Base-by-base conservation (phyloP, 2,797 vertebrate genomes). In the Peromyscus eremicus region DNA sequence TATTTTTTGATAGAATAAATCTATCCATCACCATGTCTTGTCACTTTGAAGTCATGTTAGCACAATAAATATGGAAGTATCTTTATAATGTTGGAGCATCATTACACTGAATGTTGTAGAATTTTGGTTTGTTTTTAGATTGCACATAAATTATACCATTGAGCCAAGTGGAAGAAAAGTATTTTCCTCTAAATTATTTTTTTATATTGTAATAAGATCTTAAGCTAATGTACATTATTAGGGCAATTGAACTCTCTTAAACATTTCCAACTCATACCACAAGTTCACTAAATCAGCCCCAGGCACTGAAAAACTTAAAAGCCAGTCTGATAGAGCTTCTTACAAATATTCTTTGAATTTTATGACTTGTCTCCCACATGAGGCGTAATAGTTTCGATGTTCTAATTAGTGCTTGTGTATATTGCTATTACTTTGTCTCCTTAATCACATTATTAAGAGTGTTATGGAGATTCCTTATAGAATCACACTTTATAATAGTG, bases 381-480 rank as follows among this genome's bases (percentile, higher is more conserved):
- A 99, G 98, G 98, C 96, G 49, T 99, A 99, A 98, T 98, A 98
- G 98, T 99, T 99, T 98, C 98, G 98, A 98, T 99, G 98, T 98
- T 98, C 98, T 98, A 99, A 99, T 99, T 99, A 99, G 98, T 98
- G 98, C 98, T 99, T 98, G 98, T 98, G 98, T 99, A 98, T 99
- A 98, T 98, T 98, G 98, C 98, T 98, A 99, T 98, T 99, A 98
- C 98, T 99, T 99, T 98, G 98, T 98, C 98, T 98, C 98, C 98
- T 99, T 99, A 99, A 99, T 99, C 98, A 99, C 98, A 99, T 99
- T 99, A 98, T 99, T 99, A 99, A 99, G 98, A 98, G 98, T 97
- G 97, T 98, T 99, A 98, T 98, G 95, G 98, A 99, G 98, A 99
- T 98, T 98, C 97, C 98, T 98, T 98, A 98, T 98, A 99, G 98